A percentile compares a stretch with the other conserved stretches of the same genome.
Evolutionary conservation across 2,888 invertebrate genomes (phyloP).

Genomic region (Tinea semifulvella): DNA sequence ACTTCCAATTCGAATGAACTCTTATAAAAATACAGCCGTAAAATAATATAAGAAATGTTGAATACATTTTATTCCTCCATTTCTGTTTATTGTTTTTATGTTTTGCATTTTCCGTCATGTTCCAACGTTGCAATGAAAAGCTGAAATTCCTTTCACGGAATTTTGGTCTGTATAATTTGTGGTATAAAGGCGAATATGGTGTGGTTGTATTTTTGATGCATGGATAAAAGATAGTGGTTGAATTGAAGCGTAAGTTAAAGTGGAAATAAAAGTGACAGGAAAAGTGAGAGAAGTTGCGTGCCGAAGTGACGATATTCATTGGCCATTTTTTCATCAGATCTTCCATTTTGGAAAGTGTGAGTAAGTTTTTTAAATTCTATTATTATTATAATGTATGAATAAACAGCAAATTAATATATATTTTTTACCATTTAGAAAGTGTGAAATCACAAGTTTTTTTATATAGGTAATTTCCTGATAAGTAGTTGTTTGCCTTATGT

Average conservation of each 20-base stretch:
- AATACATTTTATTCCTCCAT: constrained; percentile 10
- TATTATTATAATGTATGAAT: too few species aligned
- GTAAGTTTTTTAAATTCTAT: too few species aligned
- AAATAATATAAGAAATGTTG: constrained; percentile 11
- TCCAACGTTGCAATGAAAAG: constrained; percentile 56
- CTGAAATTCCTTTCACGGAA: constrained; percentile 30
- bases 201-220: constrained; percentile 35
- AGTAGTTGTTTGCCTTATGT: too few species aligned
- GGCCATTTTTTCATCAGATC: too few species aligned
- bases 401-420: too few species aligned
- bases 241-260: constrained; percentile 59
- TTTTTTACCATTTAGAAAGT: too few species aligned
- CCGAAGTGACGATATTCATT: constrained; percentile 27
- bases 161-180: background rate
- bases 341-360: too few species aligned
- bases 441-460: too few species aligned
- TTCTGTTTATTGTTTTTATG: constrained; percentile 46
- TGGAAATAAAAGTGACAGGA: constrained; percentile 59
- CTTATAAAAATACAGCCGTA: background rate
- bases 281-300: constrained; percentile 22
- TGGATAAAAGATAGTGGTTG: constrained; percentile 55
- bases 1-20: background rate
- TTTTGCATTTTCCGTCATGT: constrained; percentile 64
- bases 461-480: too few species aligned
- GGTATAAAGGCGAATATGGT: constrained; percentile 23